Evolutionary conservation across 2,113 vertebrate genomes (phyloP), one percentile per base, ranked within the genome.

Genomic region (Cyprinodon variegatus): DNA sequence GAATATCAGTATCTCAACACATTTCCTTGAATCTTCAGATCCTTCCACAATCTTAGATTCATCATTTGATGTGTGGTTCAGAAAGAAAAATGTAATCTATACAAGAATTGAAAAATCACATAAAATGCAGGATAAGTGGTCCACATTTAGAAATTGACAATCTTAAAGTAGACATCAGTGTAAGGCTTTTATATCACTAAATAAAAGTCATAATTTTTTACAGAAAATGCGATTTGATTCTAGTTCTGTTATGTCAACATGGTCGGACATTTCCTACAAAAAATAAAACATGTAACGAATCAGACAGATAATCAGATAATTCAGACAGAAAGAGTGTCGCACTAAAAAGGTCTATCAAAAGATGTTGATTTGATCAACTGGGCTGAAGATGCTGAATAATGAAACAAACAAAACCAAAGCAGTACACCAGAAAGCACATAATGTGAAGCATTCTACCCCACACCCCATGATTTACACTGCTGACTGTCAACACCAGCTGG

Each of bases 401-500:
- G 36, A 37, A 61, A 11, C 60, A 61, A 61, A 14, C 14, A 39
- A 39, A 40, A 4, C 29, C 50, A 53, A 63, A 36, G 11, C 53
- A 61, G 8, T 37, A 48, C 48, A 72, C 50, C 50, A 66, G 53
- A 59, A 48, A 53, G 61, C 1, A 12, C 36, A 70, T 43, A 67
- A 43, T 41, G 40, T 66, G 38, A 80, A 39, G 67, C 61, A 60
- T 61, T 79, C 11, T 39, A 50, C 59, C 61, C 46, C 59, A 61
- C 64, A 65, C 70, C 43, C 40, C 61, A 20, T 66, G 70, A 77
- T 74, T 79, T 74, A 61, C 61, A 48, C 38, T 62, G 57, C 77
- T 68, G 60, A 75, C 37, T 66, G 48, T 77, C 60, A 72, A 53
- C 65, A 53, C 74, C 72, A 70, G 59, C 72, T 81, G 81, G 45